phyloP scores from a whole-genome alignment of 2,113 vertebrate species.

The Orcinus orca region DNA sequence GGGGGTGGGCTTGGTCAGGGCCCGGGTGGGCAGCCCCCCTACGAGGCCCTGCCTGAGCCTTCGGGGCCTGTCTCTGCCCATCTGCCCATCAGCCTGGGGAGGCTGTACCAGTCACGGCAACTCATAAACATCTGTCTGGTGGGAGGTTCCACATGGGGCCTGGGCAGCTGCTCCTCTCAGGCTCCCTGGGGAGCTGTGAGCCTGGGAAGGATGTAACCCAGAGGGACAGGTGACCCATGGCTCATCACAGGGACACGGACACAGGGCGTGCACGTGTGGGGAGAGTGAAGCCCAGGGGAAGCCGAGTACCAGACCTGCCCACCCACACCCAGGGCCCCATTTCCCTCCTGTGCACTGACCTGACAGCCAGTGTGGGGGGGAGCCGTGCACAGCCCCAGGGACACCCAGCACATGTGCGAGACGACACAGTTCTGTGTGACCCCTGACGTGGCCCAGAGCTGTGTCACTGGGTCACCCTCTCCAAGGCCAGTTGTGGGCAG shows the following conservation, averaged over 20 bases:
- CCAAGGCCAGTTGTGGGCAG: background rate
- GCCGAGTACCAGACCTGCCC: background rate
- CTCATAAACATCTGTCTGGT: background rate
- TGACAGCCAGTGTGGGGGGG: accelerated
- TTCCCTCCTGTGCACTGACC: background rate
- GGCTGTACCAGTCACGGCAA: background rate
- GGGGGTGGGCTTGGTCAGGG: background rate
- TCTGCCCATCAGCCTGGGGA: background rate
- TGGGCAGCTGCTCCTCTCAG: background rate
- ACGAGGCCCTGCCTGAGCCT: background rate
- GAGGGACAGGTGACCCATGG: background rate
- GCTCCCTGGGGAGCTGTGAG: background rate
- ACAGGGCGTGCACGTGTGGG: background rate
- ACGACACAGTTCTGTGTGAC: background rate
- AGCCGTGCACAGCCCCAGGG: background rate
- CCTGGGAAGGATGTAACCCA: background rate
- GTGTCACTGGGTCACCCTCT: background rate
- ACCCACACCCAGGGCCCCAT: background rate
- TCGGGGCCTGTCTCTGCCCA: background rate
- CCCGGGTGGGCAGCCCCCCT: background rate
- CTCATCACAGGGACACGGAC: background rate
- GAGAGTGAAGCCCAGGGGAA: background rate
- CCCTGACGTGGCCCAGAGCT: background rate
- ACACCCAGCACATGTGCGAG: background rate
- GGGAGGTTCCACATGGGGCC: background rate